Conservation (phyloP, 64 coral and sea anemone species). For the Montipora efflorescens region DNA sequence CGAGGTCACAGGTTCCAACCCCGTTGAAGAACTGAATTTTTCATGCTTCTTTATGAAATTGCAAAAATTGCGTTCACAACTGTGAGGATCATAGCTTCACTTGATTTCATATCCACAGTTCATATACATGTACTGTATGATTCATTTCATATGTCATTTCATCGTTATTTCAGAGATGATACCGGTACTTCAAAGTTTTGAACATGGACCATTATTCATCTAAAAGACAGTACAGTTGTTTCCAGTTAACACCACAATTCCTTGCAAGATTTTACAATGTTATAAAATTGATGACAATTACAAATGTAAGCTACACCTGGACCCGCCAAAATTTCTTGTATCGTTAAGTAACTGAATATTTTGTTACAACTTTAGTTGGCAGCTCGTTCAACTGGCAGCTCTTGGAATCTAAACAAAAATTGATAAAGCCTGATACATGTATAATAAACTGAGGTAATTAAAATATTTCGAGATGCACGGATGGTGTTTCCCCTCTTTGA, state of each 20-base stretch:
- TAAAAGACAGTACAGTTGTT: constrained; percentile 68
- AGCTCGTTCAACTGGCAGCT: constrained; percentile 30
- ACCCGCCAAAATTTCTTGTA: constrained; percentile 51
- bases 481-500: background rate
- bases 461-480: background rate
- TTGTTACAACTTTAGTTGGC: constrained; percentile 62
- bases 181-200: constrained; percentile 60
- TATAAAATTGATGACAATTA: constrained; percentile 64
- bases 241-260: constrained; percentile 54
- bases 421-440: background rate
- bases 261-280: constrained; percentile 42
- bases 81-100: too few relatives aligned
- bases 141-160: too few relatives aligned
- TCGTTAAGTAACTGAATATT: constrained; percentile 60
- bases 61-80: too few relatives aligned
- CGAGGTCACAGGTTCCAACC: too few relatives aligned
- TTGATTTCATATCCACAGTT: too few relatives aligned
- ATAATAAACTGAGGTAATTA: background rate
- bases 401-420: constrained; percentile 20
- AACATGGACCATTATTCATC: constrained; percentile 67
- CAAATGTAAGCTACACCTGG: constrained; percentile 54
- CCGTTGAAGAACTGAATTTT: too few relatives aligned
- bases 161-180: constrained; percentile 60
- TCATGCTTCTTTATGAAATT: too few relatives aligned
- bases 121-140: too few relatives aligned